These are phyloP conservation scores for Cantharis rustica DNA, from an alignment of 2,888 invertebrate genomes.

Conservation along the genomic window DNA sequence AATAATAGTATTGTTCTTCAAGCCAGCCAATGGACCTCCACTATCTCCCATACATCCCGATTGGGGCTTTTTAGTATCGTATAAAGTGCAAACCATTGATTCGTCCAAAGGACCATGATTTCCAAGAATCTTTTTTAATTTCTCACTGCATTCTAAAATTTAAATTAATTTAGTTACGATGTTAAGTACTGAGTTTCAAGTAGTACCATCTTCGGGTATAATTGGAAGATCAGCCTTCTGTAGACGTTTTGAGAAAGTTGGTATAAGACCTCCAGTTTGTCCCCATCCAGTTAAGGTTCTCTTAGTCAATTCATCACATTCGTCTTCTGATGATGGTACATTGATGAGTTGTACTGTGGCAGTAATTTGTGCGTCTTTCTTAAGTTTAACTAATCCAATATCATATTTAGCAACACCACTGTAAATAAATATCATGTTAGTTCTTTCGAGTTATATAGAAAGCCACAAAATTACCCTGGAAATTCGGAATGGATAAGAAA, in stretches of 20 bases:
- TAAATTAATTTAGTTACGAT: neutral
- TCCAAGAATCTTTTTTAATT: neutral
- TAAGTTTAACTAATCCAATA: neutral
- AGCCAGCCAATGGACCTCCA: slow-evolving; percentile 59
- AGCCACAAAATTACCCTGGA: neutral
- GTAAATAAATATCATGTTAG: neutral
- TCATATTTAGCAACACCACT: neutral
- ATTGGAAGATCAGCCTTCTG: neutral
- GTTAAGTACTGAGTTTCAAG: neutral
- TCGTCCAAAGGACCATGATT: neutral
- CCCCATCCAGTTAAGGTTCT: slow-evolving; percentile 8
- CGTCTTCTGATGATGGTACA: neutral
- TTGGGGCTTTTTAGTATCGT: slow-evolving; percentile 41
- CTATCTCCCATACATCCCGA: slow-evolving; percentile 63
- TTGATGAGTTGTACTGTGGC: neutral
- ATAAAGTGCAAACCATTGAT: neutral
- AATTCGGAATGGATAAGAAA: neutral
- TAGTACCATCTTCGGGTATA: slow-evolving; percentile 1
- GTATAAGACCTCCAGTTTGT: neutral
- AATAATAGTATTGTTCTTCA: neutral
- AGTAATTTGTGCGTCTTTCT: neutral
- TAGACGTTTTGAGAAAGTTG: neutral
- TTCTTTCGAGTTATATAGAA: neutral
- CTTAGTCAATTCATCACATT: neutral
- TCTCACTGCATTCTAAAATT: slow-evolving; percentile 1